phyloP scores from a whole-genome alignment of 2,888 invertebrate species.

The Temnothorax ravouxi region DNA sequence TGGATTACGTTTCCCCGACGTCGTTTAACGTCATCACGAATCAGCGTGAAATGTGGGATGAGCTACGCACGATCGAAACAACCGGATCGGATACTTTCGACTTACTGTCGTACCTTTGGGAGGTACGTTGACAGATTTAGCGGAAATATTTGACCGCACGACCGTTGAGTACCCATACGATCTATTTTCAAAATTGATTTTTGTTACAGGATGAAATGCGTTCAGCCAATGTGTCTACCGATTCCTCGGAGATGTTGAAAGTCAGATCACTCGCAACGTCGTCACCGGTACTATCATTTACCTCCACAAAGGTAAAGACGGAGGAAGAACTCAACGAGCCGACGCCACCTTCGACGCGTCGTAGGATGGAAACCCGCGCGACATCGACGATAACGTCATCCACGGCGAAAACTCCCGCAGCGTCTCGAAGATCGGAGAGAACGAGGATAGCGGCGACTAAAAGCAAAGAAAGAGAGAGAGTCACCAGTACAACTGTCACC shows the following conservation, averaged over 20 bases:
- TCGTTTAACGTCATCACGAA: constrained; percentile 65
- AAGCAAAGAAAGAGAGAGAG: constrained; percentile 49
- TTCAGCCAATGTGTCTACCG: constrained; percentile 77
- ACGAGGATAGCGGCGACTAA: constrained; percentile 40
- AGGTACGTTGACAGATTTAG: constrained; percentile 79
- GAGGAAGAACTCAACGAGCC: constrained; percentile 56
- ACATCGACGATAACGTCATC: constrained; percentile 68
- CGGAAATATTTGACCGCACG: background rate
- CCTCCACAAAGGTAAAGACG: constrained; percentile 48
- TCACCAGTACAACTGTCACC: background rate
- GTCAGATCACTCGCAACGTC: constrained; percentile 58
- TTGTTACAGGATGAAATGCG: constrained; percentile 78
- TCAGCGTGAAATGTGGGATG: constrained; percentile 74
- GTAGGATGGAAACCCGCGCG: constrained; percentile 47
- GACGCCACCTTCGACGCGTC: background rate
- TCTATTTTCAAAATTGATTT: background rate
- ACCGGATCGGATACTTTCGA: constrained; percentile 81
- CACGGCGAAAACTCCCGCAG: constrained; percentile 50
- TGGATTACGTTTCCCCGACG: constrained; percentile 64
- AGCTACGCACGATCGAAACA: constrained; percentile 77
- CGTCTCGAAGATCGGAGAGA: constrained; percentile 64
- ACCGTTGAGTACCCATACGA: background rate
- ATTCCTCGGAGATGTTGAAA: constrained; percentile 72
- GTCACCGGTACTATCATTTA: constrained; percentile 46
- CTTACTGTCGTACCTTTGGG: constrained; percentile 84